These are phyloP conservation scores for Pitta sordida DNA, from an alignment of 2,113 vertebrate species.

Conservation along the genomic window DNA sequence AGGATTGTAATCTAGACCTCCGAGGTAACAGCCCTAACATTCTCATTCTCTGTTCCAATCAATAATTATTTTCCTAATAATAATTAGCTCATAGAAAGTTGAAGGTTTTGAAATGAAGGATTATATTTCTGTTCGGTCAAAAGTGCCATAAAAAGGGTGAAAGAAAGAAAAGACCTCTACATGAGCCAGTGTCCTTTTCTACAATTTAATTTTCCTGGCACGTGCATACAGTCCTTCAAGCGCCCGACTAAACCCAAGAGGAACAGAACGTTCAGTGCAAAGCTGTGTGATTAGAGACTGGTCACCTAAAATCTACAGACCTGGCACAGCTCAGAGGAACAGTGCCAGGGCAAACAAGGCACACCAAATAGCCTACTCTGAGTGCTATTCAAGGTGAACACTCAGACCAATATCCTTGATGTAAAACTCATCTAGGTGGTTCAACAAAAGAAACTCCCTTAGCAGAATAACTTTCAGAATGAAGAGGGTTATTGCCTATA, in stretches of 20 bases:
- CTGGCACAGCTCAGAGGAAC: not conserved
- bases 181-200: not conserved
- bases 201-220: not conserved
- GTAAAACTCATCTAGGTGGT: not conserved
- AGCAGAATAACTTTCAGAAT: not conserved
- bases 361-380: accelerated
- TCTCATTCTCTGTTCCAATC: not conserved
- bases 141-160: not conserved
- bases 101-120: not conserved
- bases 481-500: not conserved
- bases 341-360: not conserved
- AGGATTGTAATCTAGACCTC: not conserved
- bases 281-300: not conserved
- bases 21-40: not conserved
- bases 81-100: not conserved
- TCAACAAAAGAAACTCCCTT: not conserved
- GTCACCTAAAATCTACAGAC: not conserved
- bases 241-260: not conserved
- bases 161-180: not conserved
- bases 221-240: not conserved
- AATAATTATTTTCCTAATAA: not conserved
- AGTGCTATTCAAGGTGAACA: not conserved
- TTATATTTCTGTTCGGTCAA: not conserved
- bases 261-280: not conserved
- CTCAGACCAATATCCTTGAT: not conserved